Conservation (phyloP, 2,797 vertebrate genomes). For the Manis crassicaudata region DNA sequence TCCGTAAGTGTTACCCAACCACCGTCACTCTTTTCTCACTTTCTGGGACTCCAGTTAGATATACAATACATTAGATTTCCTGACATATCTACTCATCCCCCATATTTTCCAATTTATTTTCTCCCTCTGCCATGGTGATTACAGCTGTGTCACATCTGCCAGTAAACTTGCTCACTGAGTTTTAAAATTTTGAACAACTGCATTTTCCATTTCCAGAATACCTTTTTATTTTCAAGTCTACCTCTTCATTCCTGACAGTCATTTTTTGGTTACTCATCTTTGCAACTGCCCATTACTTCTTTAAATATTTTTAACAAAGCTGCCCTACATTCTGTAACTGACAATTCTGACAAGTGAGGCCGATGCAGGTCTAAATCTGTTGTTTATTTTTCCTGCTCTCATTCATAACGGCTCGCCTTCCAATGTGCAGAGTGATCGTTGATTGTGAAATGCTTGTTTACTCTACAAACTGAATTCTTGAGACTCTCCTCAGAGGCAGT, state of each 20-base stretch:
- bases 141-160: background rate
- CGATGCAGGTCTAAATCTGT: background rate
- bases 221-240: background rate
- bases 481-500: slow-evolving; percentile 7
- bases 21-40: background rate
- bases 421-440: background rate
- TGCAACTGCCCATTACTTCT: slow-evolving; percentile 14
- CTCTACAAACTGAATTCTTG: background rate
- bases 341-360: background rate
- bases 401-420: background rate
- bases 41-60: background rate
- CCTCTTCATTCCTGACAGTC: background rate
- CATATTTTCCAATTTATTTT: background rate
- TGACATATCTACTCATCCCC: background rate
- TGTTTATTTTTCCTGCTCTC: background rate
- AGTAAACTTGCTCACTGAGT: background rate
- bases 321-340: background rate
- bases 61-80: background rate
- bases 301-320: background rate
- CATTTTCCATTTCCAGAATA: slow-evolving; percentile 37
- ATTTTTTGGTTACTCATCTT: slow-evolving; percentile 5
- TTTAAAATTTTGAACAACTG: background rate
- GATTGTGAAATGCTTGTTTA: slow-evolving; percentile 26
- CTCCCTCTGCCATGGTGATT: background rate
- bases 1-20: background rate